Base-by-base conservation (phyloP, 2,888 invertebrate genomes). In the Bellardia pandia region DNA sequence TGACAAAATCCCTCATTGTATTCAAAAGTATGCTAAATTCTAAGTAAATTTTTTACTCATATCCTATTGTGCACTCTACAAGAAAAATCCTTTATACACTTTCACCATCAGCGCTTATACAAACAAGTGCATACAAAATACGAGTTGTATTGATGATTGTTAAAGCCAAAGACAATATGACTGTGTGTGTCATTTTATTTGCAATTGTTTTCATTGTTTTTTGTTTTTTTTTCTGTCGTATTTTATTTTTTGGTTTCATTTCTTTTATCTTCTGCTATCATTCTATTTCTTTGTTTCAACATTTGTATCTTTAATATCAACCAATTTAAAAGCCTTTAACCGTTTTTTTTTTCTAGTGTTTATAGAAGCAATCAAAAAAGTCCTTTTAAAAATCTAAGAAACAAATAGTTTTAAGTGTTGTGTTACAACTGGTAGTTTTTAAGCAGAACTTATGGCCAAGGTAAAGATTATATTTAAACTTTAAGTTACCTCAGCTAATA, bases 151-250 rank as follows among this genome's bases (percentile, higher is more conserved):
- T 37, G 56, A 74, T 33, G 66, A 56, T 16, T 40, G 68, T 62
- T 69, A 33, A 68, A 75, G 81, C 40, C 37, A 75, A 66, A 66
- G 68, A 82, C 30, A 68, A 76, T 76, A 62, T 33, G 69, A 69
- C 51, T 60, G 23, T 33, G n/a, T 60, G 23, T 33, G n/a, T 64
- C 11, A 3, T 58, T 75, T 75, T 48, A 23, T 76, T 74, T 66
- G 7, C 16, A 60, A 51, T 51, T 14, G 16, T n/a, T 72, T 72
- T 51, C 30, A 2, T 58, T 51, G 9, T 48, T 16, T 48, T 8
- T 23, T 23, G 6, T 1, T 1, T 23, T 62, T 51, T 60, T 53
- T 68, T 6, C n/a, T 7, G 42, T 2, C 13, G n/a, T 11, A 62
- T 71, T 62, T 71, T 42, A 42, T n/a, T 48, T 66, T 30, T 60